Conservation (phyloP, 1,140 invertebrate genomes). For the Proctacanthus coquilletti region DNA sequence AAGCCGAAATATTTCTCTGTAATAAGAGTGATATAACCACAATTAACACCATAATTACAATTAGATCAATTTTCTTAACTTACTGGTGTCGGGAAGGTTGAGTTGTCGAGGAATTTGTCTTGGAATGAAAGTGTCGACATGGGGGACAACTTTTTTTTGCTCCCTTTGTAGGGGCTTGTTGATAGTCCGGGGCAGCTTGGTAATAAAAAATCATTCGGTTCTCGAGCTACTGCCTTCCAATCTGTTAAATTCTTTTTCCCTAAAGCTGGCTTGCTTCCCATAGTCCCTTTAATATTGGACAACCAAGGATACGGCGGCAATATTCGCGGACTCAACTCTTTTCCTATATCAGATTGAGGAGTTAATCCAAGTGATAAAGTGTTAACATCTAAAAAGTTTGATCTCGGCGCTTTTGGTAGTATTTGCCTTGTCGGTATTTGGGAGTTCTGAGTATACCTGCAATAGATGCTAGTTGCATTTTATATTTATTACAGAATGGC, state of each 20-base stretch:
- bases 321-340: conserved; percentile 4
- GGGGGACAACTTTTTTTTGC: not conserved
- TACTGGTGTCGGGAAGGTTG: not conserved
- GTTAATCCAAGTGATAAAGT: not conserved
- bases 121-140: not conserved
- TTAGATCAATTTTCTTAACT: not conserved
- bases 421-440: too few species aligned
- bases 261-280: not conserved
- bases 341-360: not conserved
- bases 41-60: not conserved
- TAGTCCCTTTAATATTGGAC: not conserved
- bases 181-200: conserved; percentile 2
- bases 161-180: conserved; percentile 2
- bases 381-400: not conserved
- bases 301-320: conserved; percentile 4
- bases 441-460: too few species aligned
- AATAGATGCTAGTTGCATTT: too few species aligned
- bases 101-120: not conserved
- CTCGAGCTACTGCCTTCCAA: conserved; percentile 3
- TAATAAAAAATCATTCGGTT: conserved; percentile 2
- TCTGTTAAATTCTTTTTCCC: conserved; percentile 1
- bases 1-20: conserved; percentile 5
- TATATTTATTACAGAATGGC: too few species aligned
- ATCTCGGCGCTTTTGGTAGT: not conserved
- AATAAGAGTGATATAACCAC: not conserved